phyloP scores from a whole-genome alignment of 1,140 invertebrate species.

The Uloborus diversus region DNA sequence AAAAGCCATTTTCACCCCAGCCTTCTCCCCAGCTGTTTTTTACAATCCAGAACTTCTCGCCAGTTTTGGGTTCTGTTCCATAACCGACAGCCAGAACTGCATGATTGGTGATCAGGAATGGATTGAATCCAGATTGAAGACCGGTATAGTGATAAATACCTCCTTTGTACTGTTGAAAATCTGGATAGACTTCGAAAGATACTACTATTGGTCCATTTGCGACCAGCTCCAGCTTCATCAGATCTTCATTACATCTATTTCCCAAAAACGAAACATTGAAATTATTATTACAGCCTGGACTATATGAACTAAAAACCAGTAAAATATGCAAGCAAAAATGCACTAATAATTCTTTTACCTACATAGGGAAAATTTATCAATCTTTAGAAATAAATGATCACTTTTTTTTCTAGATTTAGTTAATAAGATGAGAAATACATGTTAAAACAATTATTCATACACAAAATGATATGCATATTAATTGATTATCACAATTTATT shows the following conservation, averaged over 20 bases:
- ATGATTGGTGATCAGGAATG: conserved; percentile 64
- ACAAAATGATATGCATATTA: no score
- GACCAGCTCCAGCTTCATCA: conserved; percentile 67
- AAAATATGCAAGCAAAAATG: no score
- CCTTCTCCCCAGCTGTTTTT: conserved; percentile 70
- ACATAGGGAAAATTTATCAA: no score
- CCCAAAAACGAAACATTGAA: no score
- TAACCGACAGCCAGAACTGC: conserved; percentile 65
- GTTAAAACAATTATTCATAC: no score
- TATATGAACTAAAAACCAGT: no score
- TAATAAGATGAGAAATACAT: no score
- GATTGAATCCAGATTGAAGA: conserved; percentile 62
- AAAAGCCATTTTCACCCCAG: conserved; percentile 71
- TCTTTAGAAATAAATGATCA: no score
- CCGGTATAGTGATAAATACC: conserved; percentile 65
- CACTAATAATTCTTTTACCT: no score
- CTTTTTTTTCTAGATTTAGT: no score
- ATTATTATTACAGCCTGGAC: no score
- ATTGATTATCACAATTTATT: no score
- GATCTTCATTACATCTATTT: conserved; percentile 68
- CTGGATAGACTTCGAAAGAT: conserved; percentile 65
- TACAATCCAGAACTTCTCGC: conserved; percentile 66
- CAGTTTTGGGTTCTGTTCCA: conserved; percentile 59
- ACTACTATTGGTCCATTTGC: conserved; percentile 67
- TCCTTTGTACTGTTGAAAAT: conserved; percentile 66